Base-by-base conservation (phyloP, 2,888 invertebrate species). In the Dicyrtoma fusca region DNA sequence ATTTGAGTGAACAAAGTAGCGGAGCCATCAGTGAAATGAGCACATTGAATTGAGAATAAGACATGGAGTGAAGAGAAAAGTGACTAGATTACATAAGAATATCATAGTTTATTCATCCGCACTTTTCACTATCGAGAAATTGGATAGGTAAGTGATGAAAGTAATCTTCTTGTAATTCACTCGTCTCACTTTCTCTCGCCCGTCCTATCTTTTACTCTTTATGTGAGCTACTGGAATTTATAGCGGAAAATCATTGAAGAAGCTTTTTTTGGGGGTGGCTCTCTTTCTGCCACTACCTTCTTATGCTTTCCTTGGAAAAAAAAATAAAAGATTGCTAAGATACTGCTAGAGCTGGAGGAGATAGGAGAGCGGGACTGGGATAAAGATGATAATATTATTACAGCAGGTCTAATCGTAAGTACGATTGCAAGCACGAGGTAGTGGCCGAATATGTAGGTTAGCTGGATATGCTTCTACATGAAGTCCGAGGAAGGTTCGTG, bases 71-170 rank as follows among this genome's bases (percentile, higher is more conserved):
- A 45, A 17, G 42, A 34, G 47, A 21, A 11, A 23, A 63, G 47
- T 63, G 63, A 63, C 63, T 57, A 14, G 13, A 21, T 26, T 65
- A 55, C 55, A 42, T 55, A 66, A 11, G 23, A 44, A 68, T 68
- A 68, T 68, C 68, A 68, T 68, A 68, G 57, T 68, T 68, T 68
- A 68, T 68, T 68, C 68, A 68, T 68, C 44, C 25, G 10, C 19
- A 44, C n/a, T 57, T 53, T 68, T 68, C 21, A 45, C 55, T 45
- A 59, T 68, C 68, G 17, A 45, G 55, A 68, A 59, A 68, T 68
- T 68, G 68, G 57, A 14, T 68, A 68, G 68, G 68, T 68, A 68
- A 68, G 68, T 68, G 68, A 68, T 68, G 68, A 68, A 68, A 68
- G 68, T 68, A 68, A 68, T 68, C 59, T 57, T 68, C 44, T 51